Evolutionary conservation across 1,140 invertebrate genomes (phyloP).

Genomic region (Drosophila athabasca): DNA sequence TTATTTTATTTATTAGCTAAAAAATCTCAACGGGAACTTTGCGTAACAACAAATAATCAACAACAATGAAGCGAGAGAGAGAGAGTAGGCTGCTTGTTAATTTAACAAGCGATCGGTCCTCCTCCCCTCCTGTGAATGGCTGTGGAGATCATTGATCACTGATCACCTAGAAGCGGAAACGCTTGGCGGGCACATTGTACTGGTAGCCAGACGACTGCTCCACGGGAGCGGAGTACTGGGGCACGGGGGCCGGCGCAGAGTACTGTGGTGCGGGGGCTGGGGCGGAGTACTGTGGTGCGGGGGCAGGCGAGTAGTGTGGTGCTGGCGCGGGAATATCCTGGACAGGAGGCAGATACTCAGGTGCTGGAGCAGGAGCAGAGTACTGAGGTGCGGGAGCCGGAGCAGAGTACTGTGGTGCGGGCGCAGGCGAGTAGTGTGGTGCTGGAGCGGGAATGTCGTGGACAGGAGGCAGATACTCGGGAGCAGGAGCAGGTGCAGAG

Average conservation of each 20-base stretch:
- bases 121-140: slow-evolving; percentile 8
- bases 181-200: slow-evolving; percentile 74
- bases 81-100: slow-evolving; percentile 55
- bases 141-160: slow-evolving; percentile 7
- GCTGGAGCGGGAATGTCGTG: slow-evolving; percentile 55
- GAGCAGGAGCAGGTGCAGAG: slow-evolving; percentile 36
- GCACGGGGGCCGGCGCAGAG: slow-evolving; percentile 28
- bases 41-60: slow-evolving; percentile 77
- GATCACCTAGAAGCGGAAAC: slow-evolving; percentile 73
- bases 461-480: slow-evolving; percentile 58
- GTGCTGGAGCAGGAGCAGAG: slow-evolving; percentile 36
- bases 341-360: slow-evolving; percentile 57
- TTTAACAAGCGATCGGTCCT: slow-evolving; percentile 56
- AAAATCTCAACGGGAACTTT: slow-evolving; percentile 79
- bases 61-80: slow-evolving; percentile 47
- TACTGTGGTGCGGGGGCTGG: slow-evolving; percentile 42
- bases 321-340: slow-evolving; percentile 55
- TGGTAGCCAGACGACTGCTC: slow-evolving; percentile 60
- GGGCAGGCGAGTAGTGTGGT: not conserved
- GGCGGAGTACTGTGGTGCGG: slow-evolving; percentile 11
- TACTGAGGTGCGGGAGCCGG: slow-evolving; percentile 41
- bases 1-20: slow-evolving; percentile 68
- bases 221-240: slow-evolving; percentile 27
- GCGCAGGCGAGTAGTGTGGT: not conserved
- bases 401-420: slow-evolving; percentile 34